Percentiles rank a stretch among this genome's conserved stretches.
phyloP scores from a whole-genome alignment of 1,140 invertebrate species.

The Eriosoma lanigerum region DNA sequence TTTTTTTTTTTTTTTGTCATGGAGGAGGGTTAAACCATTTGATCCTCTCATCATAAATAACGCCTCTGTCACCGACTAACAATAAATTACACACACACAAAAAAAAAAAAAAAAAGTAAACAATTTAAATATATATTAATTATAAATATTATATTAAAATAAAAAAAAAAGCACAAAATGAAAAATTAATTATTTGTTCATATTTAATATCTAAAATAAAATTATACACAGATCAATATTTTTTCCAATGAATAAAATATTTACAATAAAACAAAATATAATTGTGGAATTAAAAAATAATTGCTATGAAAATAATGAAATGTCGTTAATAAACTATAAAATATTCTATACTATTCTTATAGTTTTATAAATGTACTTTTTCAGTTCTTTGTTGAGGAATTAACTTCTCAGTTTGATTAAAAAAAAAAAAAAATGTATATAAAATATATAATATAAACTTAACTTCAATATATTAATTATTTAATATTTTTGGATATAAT shows the following conservation, averaged over 20 bases:
- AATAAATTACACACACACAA: no score
- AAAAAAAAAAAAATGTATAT: no score
- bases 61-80: no score
- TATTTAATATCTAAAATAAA: background rate
- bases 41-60: no score
- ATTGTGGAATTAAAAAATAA: background rate
- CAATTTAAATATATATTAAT: background rate
- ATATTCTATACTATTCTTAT: background rate
- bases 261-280: background rate
- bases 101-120: background rate
- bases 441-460: background rate
- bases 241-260: background rate
- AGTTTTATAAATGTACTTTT: no score
- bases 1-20: no score
- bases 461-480: background rate
- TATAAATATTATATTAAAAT: no score
- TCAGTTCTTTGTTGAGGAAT: no score
- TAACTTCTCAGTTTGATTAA: no score
- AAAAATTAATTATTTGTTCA: no score
- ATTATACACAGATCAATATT: slow-evolving; percentile 1
- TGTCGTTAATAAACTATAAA: background rate
- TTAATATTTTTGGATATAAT: background rate
- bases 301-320: background rate
- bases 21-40: no score
- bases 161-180: no score